Evolutionary conservation across 2,888 invertebrate species (phyloP).

Genomic region (Tryphoninae sp.): DNA sequence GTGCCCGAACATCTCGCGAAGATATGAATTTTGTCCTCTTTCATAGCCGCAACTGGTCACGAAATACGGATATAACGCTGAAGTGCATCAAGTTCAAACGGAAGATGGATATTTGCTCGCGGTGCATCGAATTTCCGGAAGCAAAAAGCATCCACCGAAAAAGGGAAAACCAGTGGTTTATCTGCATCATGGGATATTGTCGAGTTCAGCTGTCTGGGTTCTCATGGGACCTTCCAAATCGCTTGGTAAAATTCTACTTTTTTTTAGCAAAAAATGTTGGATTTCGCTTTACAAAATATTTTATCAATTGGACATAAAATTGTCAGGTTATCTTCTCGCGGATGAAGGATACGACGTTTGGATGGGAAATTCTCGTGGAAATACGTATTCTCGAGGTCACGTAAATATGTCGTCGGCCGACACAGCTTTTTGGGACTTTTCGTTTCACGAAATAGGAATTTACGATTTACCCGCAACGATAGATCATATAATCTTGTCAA

Average conservation of each 20-base stretch:
- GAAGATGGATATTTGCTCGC: constrained; percentile 74
- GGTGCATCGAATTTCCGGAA: constrained; percentile 71
- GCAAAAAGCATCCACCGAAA: constrained; percentile 61
- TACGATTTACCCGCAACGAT: constrained; percentile 85
- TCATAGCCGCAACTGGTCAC: constrained; percentile 70
- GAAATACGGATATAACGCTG: constrained; percentile 73
- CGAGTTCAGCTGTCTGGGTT: constrained; percentile 74
- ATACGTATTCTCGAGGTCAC: constrained; percentile 84
- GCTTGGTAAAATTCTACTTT: constrained; percentile 67
- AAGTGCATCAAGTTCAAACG: constrained; percentile 71
- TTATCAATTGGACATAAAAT: background rate
- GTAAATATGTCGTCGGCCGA: constrained; percentile 73
- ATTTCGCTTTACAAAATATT: background rate
- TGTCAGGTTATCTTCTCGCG: constrained; percentile 74
- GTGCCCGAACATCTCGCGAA: background rate
- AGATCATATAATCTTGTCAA: constrained; percentile 82
- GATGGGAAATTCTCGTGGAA: constrained; percentile 86
- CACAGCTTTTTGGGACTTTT: constrained; percentile 79
- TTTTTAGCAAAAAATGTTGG: background rate
- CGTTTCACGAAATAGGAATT: constrained; percentile 85
- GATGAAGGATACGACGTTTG: constrained; percentile 81
- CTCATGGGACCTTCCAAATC: constrained; percentile 73
- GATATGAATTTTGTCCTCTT: constrained; percentile 6
- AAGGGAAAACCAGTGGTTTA: constrained; percentile 71
- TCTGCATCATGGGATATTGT: constrained; percentile 74